Percentiles rank a stretch among this genome's conserved stretches.
Conservation (phyloP, 2,113 vertebrate species). For the Petrocephalus microphthalmus region DNA sequence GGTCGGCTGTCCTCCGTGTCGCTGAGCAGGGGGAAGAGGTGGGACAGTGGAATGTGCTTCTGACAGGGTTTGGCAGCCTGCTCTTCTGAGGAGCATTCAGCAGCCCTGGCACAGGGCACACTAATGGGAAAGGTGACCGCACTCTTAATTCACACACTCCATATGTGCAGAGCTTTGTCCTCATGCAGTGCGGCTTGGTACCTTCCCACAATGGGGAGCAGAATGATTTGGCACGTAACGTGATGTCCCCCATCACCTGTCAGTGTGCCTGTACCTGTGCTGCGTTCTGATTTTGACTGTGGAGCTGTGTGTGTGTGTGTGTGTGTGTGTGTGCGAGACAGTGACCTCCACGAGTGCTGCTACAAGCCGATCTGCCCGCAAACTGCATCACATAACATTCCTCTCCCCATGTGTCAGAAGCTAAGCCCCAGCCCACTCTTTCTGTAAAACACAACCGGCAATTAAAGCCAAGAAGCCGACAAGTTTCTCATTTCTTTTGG, state of each 20-base stretch:
- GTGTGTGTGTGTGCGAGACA: neutral
- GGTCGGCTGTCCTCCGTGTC: neutral
- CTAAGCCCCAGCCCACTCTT: neutral
- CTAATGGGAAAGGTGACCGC: neutral
- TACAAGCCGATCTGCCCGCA: neutral
- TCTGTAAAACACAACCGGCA: neutral
- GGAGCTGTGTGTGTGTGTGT: neutral
- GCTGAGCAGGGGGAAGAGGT: neutral
- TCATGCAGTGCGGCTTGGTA: neutral
- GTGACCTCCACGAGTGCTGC: neutral
- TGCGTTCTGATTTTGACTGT: neutral
- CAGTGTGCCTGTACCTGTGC: neutral
- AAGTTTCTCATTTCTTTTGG: neutral
- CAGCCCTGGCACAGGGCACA: neutral
- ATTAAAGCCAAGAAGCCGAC: neutral
- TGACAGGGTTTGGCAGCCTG: neutral
- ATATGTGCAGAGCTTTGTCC: neutral
- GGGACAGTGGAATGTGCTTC: neutral
- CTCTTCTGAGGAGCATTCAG: neutral
- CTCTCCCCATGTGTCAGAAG: neutral
- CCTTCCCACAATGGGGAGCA: neutral
- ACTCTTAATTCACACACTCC: neutral
- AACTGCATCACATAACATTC: conserved; percentile 17
- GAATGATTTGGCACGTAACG: conserved; percentile 25
- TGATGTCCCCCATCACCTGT: neutral